Conservation (phyloP, 2,888 invertebrate genomes). For the Hypselothyrea guttata region DNA sequence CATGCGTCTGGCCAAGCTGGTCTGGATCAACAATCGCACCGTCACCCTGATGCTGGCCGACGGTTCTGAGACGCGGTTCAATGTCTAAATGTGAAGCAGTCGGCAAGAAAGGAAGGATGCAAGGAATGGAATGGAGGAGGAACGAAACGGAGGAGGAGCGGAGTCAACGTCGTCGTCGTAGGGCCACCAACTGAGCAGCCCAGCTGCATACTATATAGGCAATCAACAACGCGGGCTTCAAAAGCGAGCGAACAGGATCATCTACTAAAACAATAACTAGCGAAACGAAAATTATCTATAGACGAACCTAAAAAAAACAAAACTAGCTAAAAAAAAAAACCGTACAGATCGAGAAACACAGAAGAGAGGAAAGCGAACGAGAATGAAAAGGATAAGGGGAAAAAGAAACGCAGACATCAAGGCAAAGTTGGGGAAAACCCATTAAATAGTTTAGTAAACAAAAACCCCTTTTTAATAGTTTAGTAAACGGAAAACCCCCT, state of each 20-base stretch:
- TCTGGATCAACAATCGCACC: slow-evolving; percentile 97
- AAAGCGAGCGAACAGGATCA: slow-evolving; percentile 52
- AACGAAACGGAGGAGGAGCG: slow-evolving; percentile 3
- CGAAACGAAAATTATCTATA: slow-evolving; percentile 7
- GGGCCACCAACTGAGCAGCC: slow-evolving; percentile 57
- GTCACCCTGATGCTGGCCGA: slow-evolving; percentile 97
- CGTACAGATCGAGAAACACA: too few species aligned
- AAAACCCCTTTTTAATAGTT: too few species aligned
- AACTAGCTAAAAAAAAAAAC: too few species aligned
- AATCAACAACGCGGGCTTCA: slow-evolving; percentile 64
- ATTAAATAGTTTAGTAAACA: too few species aligned
- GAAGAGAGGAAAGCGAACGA: too few species aligned
- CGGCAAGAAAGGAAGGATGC: too few species aligned
- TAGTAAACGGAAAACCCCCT: too few species aligned
- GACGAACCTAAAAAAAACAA: slow-evolving; percentile 20
- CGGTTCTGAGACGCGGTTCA: slow-evolving; percentile 94
- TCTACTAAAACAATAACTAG: slow-evolving; percentile 38
- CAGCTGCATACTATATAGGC: slow-evolving; percentile 62
- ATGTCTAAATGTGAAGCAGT: slow-evolving; percentile 86
- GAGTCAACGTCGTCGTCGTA: slow-evolving; percentile 35
- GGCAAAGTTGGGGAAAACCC: too few species aligned
- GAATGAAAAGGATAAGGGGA: too few species aligned
- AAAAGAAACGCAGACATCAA: too few species aligned
- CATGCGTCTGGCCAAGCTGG: slow-evolving; percentile 93
- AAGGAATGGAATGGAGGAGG: too few species aligned